These are phyloP conservation scores for Pampusana beccarii DNA, from an alignment of 2,113 vertebrate genomes.

Conservation along the genomic window DNA sequence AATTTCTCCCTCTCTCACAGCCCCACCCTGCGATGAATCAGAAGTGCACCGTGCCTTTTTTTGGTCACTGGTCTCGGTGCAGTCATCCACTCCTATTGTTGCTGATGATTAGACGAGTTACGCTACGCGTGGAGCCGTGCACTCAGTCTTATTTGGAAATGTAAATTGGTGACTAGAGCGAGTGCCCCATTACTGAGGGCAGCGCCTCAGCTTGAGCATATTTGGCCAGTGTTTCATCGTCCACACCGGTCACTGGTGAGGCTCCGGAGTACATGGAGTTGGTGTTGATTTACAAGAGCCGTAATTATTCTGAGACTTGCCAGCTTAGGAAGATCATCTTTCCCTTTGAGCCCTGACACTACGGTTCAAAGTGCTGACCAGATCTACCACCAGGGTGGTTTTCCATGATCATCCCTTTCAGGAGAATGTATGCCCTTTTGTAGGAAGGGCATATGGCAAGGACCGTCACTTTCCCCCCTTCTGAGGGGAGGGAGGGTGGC, in stretches of 20 bases:
- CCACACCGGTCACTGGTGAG: background rate
- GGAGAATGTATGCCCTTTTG: background rate
- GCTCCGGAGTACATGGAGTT: background rate
- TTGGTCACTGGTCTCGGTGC: constrained; percentile 42
- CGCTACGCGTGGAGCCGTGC: background rate
- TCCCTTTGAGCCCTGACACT: background rate
- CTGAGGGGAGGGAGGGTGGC: too few species aligned
- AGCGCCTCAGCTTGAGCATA: background rate
- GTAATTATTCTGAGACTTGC: background rate
- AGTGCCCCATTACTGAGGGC: background rate
- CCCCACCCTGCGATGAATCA: constrained; percentile 46
- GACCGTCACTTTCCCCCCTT: background rate
- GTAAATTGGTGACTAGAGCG: background rate
- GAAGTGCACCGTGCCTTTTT: constrained; percentile 35
- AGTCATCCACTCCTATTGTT: constrained; percentile 32
- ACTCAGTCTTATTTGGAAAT: constrained; percentile 47
- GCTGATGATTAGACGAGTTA: background rate
- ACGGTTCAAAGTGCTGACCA: background rate
- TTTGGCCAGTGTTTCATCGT: background rate
- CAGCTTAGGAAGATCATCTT: background rate
- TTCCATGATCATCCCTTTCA: background rate
- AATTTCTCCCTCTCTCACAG: background rate
- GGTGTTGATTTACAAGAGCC: constrained; percentile 15
- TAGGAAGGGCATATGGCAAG: background rate
- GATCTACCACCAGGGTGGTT: background rate